Evolutionary conservation across 2,888 invertebrate genomes (phyloP), one percentile per base, ranked within the genome.

Genomic region (Erpobdella octoculata): DNA sequence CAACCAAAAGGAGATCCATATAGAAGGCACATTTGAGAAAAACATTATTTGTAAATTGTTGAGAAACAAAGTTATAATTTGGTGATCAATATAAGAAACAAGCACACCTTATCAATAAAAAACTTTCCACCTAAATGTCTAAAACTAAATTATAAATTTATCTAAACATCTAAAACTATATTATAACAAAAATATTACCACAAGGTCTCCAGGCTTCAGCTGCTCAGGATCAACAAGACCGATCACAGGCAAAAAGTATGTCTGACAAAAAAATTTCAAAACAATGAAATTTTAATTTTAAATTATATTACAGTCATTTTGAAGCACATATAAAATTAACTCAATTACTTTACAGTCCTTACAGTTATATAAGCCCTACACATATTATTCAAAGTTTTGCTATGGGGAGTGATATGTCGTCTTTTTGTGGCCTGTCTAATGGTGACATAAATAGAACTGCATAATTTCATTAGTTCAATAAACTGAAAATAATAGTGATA

Each of bases 201-300:
- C 86, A 41, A 86, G 78, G 78, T 98, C 97, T 25, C 95, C 98
- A 5, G 98, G 98, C 82, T 97, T 97, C 68, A 99, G 83, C 80
- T 96, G 92, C 79, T 95, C 96, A 5, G 97, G 91, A 85, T 98
- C 98, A 1, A 99, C 97, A 18, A 99, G 84, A 0, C 98, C 98
- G 82, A 99, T 96, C 33, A 99, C 97, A 53, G 98, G 98, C 79
- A 99, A 86, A 83, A 99, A 98, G 81, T 99, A 99, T 0, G 98
- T 99, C 86, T 97, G 91, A n/a, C n/a, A n/a, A n/a, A n/a, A n/a
- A n/a, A n/a, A n/a, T n/a, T n/a, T n/a, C n/a, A n/a, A n/a, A n/a
- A n/a, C n/a, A n/a, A n/a, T n/a, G n/a, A n/a, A n/a, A n/a, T n/a
- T n/a, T n/a, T n/a, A n/a, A n/a, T n/a, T n/a, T n/a, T n/a, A n/a